These are phyloP conservation scores for Xylocampa areola DNA, from an alignment of 2,888 invertebrate genomes.

Conservation along the genomic window DNA sequence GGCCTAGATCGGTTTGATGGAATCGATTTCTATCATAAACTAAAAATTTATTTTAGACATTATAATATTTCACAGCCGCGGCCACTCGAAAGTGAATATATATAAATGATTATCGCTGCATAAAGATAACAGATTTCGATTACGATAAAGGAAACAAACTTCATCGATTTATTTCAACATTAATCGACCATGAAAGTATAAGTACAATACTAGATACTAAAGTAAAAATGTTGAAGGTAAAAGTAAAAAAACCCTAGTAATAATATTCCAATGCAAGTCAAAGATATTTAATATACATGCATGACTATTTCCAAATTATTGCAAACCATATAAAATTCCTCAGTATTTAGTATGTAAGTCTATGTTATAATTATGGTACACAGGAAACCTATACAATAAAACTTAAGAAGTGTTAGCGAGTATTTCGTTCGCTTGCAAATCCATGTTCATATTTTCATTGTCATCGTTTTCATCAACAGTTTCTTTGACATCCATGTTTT, in stretches of 20 bases:
- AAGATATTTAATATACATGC: too few relatives aligned
- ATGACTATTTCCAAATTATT: too few relatives aligned
- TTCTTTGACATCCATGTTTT: constrained; percentile 3
- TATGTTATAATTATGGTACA: too few relatives aligned
- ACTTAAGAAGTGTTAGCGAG: too few relatives aligned
- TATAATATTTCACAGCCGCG: constrained; percentile 37
- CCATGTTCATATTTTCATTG: constrained; percentile 1
- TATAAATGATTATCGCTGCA: constrained; percentile 30
- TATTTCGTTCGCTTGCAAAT: neutral
- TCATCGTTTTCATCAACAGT: constrained; percentile 1
- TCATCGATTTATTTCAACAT: constrained; percentile 35
- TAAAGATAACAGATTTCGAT: constrained; percentile 44
- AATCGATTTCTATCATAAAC: constrained; percentile 45
- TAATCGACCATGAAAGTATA: constrained; percentile 30
- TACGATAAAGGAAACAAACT: constrained; percentile 26
- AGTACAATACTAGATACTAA: constrained; percentile 10
- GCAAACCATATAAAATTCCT: too few relatives aligned
- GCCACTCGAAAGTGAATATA: constrained; percentile 36
- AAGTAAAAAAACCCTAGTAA: too few relatives aligned
- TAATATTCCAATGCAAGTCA: too few relatives aligned
- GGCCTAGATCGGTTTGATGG: constrained; percentile 41
- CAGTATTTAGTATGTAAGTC: too few relatives aligned
- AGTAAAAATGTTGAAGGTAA: too few relatives aligned
- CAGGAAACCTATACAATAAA: too few relatives aligned
- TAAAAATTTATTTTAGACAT: constrained; percentile 33